Base-by-base conservation (phyloP, 1,140 invertebrate species). In the Medauroidea extradentata region DNA sequence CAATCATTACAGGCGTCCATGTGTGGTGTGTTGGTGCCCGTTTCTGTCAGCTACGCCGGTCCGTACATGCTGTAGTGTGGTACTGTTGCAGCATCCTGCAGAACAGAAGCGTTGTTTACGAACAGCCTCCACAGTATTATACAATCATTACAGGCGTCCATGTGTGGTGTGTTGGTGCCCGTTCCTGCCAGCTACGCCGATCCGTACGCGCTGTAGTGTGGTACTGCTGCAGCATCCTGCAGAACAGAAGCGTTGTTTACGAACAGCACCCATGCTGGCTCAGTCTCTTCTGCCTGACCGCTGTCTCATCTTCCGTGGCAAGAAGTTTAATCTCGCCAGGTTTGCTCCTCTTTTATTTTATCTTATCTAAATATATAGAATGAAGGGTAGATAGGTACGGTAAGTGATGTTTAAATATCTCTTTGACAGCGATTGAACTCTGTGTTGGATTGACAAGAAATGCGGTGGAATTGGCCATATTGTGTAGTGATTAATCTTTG, bases 201-300 rank as follows among this genome's bases (percentile, higher is more conserved):
- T 95, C 7, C 69, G 74, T 46, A 85, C 88, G 9, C 72, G 78
- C 55, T 90, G 87, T 51, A 83, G 79, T 66, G 77, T 96, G 43
- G 84, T 94, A 60, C 81, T 96, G 57, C 77, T 97, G 2, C 93
- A 96, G 71, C 94, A 97, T 81, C 93, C 93, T 14, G 91, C 91
- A 63, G 94, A 97, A 81, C 91, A 93, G 67, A 91, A 92, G 73
- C 78, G 93, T 64, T 89, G 90, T 68, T 78, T 97, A 19, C 80
- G 91, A 58, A 96, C 94, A 21, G 92, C 90, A 21, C 88, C 91
- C 11, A 97, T 97, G 87, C 77, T 97, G 4, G 79, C 86, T 60
- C 76, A 91, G 48, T 85, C 87, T 39, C 72, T 96, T 56, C 76
- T 81, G 44, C 70, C 81, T 48, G 86, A 83, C 46, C 87, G 88